A percentile compares a stretch with the other conserved stretches of the same genome.
Conservation (phyloP, 2,888 invertebrate genomes). For the Ligdia adustata region DNA sequence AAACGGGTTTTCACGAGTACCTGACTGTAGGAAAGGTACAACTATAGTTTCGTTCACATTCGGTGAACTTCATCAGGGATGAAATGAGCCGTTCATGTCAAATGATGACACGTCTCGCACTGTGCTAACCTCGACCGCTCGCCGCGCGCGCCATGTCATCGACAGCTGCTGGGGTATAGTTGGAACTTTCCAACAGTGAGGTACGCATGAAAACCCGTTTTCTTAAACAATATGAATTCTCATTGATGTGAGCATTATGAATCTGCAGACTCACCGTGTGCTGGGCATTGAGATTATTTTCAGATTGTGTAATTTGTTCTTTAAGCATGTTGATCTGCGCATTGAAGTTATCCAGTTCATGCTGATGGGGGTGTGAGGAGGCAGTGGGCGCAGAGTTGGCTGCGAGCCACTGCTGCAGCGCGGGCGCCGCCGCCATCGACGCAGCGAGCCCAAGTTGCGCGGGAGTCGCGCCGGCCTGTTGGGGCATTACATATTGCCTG, state of each 20-base stretch:
- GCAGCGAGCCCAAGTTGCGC: conserved; percentile 83
- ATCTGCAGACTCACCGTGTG: conserved; percentile 87
- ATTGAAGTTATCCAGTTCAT: conserved; percentile 84
- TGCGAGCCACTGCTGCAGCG: conserved; percentile 76
- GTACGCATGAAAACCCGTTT: too few species aligned
- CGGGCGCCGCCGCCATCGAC: conserved; percentile 78
- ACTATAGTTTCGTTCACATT: too few species aligned
- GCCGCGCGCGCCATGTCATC: too few species aligned
- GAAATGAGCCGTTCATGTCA: too few species aligned
- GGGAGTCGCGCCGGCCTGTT: conserved; percentile 81
- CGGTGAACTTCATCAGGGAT: too few species aligned
- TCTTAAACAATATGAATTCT: too few species aligned
- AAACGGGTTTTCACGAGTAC: too few species aligned
- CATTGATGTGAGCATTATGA: not conserved
- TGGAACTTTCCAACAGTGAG: too few species aligned
- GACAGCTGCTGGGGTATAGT: too few species aligned
- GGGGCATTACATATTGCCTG: conserved; percentile 84
- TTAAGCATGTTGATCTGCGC: conserved; percentile 92
- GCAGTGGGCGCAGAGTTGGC: conserved; percentile 65
- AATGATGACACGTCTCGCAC: too few species aligned
- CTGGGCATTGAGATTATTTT: conserved; percentile 97
- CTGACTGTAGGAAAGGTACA: too few species aligned
- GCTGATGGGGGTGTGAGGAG: conserved; percentile 46
- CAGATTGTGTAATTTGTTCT: conserved; percentile 97
- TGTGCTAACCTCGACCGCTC: too few species aligned